Evolutionary conservation across 2,113 vertebrate species (phyloP).

Genomic region (Heteronetta atricapilla): DNA sequence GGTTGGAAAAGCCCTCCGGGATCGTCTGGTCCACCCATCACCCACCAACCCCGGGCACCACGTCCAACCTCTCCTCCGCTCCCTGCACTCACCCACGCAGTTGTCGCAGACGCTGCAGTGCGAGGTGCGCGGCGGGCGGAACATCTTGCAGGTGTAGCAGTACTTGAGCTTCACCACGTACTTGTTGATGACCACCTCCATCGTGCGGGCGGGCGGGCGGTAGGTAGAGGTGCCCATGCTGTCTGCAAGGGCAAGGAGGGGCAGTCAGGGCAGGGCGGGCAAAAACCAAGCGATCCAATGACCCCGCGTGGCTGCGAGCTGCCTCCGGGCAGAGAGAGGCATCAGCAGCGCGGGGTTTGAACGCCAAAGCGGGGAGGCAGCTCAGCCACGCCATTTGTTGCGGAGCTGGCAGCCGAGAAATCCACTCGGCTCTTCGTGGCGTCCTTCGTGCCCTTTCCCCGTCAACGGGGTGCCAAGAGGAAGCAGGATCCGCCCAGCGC

Average conservation of each 20-base stretch:
- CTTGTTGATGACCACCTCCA: conserved; percentile 93
- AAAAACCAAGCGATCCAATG: neutral
- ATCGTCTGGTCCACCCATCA: too few species aligned
- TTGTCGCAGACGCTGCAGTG: conserved; percentile 98
- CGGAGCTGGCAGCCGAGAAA: neutral
- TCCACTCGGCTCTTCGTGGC: neutral
- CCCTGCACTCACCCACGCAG: conserved; percentile 86
- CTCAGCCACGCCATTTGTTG: neutral
- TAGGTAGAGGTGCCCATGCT: conserved; percentile 90
- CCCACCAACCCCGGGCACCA: too few species aligned
- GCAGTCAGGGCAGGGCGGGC: neutral
- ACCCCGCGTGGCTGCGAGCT: rapidly evolving
- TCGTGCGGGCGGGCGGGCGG: conserved; percentile 90
- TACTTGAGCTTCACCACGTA: conserved; percentile 95
- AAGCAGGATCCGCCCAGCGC: neutral
- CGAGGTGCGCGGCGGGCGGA: conserved; percentile 92
- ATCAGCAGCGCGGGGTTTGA: rapidly evolving
- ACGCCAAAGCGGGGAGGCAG: neutral
- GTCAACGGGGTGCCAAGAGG: neutral
- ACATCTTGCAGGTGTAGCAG: conserved; percentile 98
- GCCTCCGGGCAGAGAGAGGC: neutral
- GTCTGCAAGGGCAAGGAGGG: conserved; percentile 76
- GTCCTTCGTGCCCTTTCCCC: neutral
- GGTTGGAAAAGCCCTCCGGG: too few species aligned
- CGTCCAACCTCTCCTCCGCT: neutral